Conservation (phyloP, 2,888 invertebrate genomes). For the Clistopyga incitator region DNA sequence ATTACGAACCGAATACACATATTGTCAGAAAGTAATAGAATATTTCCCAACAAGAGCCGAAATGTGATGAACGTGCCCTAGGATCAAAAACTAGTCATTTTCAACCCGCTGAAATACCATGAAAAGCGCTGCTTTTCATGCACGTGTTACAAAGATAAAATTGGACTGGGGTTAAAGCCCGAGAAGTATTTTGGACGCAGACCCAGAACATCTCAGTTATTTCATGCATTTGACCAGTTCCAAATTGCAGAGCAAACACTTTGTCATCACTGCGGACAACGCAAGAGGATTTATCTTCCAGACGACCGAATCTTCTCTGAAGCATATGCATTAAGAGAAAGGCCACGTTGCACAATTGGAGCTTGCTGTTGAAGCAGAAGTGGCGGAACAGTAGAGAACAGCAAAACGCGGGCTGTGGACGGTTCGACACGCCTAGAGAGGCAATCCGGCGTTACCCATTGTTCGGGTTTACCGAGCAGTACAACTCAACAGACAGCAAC, state of each 20-base stretch:
- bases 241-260: background rate
- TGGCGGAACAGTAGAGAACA: background rate
- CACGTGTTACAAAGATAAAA: too few relatives aligned
- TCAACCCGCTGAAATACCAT: too few relatives aligned
- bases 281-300: constrained; percentile 13
- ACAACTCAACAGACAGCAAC: background rate
- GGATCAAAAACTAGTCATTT: too few relatives aligned
- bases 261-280: constrained; percentile 1
- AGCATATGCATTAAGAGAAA: constrained; percentile 8
- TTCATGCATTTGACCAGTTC: background rate
- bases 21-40: too few relatives aligned
- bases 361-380: constrained; percentile 5
- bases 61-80: too few relatives aligned
- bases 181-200: too few relatives aligned
- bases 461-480: background rate
- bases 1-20: too few relatives aligned
- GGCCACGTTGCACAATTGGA: constrained; percentile 1
- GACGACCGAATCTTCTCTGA: constrained; percentile 19
- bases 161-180: too few relatives aligned
- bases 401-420: background rate
- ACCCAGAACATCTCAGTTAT: too few relatives aligned
- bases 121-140: too few relatives aligned
- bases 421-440: constrained; percentile 17
- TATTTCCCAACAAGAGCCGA: too few relatives aligned
- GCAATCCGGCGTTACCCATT: constrained; percentile 5